A percentile compares a stretch with the other conserved stretches of the same genome.
Conservation (phyloP, 2,888 invertebrate genomes). For the Cloeon dipterum region DNA sequence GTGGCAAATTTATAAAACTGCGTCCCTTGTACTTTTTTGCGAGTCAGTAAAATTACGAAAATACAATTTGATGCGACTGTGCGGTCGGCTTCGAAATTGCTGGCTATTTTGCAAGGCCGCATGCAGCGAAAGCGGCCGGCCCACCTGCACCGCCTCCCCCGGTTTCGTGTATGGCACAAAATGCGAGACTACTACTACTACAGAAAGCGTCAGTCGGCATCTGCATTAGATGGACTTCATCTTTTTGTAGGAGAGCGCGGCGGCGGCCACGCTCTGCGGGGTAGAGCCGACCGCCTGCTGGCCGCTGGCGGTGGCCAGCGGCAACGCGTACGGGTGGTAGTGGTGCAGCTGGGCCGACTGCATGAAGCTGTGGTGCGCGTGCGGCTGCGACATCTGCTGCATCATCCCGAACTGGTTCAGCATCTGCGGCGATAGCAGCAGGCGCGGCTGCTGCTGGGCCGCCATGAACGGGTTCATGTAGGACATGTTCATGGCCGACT, state of each 20-base stretch:
- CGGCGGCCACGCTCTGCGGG: conserved; percentile 8
- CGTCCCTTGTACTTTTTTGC: no score
- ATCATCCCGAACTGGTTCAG: not conserved
- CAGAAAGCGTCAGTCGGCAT: not conserved
- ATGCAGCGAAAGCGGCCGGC: no score
- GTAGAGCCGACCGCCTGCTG: conserved; percentile 6
- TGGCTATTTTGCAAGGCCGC: no score
- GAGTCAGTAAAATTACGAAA: no score
- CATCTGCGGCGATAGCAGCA: not conserved
- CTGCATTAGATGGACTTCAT: conserved; percentile 48
- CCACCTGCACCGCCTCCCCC: no score
- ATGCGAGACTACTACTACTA: not conserved
- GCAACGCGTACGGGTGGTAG: conserved; percentile 1
- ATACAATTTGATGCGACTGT: no score
- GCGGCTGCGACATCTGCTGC: not conserved
- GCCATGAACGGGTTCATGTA: not conserved
- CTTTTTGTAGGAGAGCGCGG: conserved; percentile 42
- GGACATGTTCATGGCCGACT: not conserved
- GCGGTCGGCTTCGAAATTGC: no score
- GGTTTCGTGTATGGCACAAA: no score
- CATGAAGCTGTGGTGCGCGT: conserved; percentile 5
- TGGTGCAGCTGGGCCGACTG: conserved; percentile 7
- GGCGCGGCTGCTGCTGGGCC: not conserved
- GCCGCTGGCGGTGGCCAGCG: not conserved
- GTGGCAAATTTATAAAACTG: no score